Evolutionary conservation across 2,113 vertebrate species (phyloP).

Genomic region (Macquaria australasica): DNA sequence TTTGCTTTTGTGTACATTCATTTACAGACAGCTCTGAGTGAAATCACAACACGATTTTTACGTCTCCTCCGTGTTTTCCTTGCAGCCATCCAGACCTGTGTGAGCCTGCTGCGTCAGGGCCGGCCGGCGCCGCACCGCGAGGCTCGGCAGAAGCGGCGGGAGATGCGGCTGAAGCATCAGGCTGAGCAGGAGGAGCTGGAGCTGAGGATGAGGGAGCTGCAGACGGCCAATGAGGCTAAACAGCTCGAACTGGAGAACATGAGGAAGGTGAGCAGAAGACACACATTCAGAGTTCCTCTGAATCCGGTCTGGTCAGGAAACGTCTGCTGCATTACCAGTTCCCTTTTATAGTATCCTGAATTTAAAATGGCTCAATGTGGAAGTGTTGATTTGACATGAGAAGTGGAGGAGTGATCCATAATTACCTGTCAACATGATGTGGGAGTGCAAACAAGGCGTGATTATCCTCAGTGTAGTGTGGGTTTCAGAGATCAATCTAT

Average conservation of each 20-base stretch:
- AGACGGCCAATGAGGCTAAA: conserved; percentile 92
- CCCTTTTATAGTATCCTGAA: neutral
- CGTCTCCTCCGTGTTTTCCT: neutral
- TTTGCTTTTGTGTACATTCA: neutral
- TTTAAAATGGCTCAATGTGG: neutral
- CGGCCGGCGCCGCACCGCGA: conserved; percentile 92
- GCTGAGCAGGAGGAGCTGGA: conserved; percentile 94
- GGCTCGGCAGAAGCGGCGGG: conserved; percentile 89
- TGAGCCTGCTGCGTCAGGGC: conserved; percentile 87
- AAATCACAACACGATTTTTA: neutral
- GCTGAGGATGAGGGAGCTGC: conserved; percentile 93
- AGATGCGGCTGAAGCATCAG: conserved; percentile 88
- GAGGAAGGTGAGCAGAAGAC: conserved; percentile 87
- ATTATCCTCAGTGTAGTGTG: neutral
- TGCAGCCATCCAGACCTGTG: conserved; percentile 92
- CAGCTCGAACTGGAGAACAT: conserved; percentile 93
- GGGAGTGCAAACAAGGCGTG: neutral
- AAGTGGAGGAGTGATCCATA: neutral
- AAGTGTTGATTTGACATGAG: neutral
- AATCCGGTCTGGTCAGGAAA: conserved; percentile 12
- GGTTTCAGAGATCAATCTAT: neutral
- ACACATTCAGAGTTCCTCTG: neutral
- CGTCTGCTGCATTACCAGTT: neutral
- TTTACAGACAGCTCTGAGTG: neutral
- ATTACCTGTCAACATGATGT: neutral